Conservation (phyloP, 2,113 vertebrate species). For the Paracanthobrama guichenoti region DNA sequence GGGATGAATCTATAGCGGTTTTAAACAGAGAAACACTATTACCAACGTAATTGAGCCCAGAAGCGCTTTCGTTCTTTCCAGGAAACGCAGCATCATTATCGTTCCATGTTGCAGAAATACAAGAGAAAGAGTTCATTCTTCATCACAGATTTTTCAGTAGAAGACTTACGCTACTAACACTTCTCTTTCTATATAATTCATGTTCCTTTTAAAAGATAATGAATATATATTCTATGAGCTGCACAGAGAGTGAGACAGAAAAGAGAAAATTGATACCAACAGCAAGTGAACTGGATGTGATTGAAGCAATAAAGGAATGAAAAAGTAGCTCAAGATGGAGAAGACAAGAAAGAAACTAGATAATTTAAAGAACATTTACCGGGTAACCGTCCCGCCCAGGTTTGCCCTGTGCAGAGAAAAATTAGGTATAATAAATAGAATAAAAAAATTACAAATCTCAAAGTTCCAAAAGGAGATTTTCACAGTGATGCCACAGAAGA, state of each 20-base stretch:
- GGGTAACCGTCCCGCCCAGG: slow-evolving; percentile 96
- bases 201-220: background rate
- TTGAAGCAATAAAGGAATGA: background rate
- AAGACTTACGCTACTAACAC: background rate
- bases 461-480: no score
- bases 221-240: background rate
- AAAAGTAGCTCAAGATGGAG: background rate
- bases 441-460: background rate
- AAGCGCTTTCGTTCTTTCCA: slow-evolving; percentile 9
- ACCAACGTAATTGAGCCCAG: slow-evolving; percentile 34
- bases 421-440: slow-evolving; percentile 63
- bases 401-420: slow-evolving; percentile 89
- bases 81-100: slow-evolving; percentile 27
- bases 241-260: background rate
- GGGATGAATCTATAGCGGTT: background rate
- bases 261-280: background rate
- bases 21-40: slow-evolving; percentile 32
- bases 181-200: background rate
- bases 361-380: slow-evolving; percentile 81
- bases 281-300: background rate
- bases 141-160: background rate
- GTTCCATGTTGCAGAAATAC: background rate
- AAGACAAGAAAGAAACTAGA: background rate
- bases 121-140: background rate
- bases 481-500: no score